Conservation (phyloP, 2,797 vertebrate genomes). For the Chloroceryle amazona region DNA sequence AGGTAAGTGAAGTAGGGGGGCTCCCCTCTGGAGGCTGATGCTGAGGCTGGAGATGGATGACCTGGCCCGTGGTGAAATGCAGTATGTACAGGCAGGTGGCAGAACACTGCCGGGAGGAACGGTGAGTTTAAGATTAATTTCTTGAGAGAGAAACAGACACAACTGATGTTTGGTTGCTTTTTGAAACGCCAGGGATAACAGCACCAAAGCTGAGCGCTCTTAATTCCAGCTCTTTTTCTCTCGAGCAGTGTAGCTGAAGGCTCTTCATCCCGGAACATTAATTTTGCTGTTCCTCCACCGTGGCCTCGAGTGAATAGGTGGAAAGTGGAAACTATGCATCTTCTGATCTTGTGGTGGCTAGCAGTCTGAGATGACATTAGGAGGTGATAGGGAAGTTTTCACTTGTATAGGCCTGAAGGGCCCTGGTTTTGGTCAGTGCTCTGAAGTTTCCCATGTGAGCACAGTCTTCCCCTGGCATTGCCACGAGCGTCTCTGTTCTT, state of each 20-base stretch:
- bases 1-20: background rate
- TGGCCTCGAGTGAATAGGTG: background rate
- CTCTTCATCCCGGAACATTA: background rate
- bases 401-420: background rate
- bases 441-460: background rate
- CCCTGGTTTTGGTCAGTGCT: background rate
- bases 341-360: background rate
- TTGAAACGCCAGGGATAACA: background rate
- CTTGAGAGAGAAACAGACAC: background rate
- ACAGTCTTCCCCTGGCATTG: background rate
- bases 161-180: background rate
- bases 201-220: background rate
- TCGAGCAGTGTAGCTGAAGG: background rate
- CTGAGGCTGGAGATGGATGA: background rate
- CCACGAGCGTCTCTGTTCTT: background rate
- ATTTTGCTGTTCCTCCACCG: background rate
- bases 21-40: background rate
- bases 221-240: background rate
- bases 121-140: background rate
- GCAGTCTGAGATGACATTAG: background rate
- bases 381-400: background rate
- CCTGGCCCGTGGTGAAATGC: background rate
- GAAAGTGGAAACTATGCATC: background rate
- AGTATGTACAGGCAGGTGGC: slow-evolving; percentile 36
- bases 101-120: background rate